phyloP scores from a whole-genome alignment of 1,140 invertebrate genomes.

The Aricia agestis region DNA sequence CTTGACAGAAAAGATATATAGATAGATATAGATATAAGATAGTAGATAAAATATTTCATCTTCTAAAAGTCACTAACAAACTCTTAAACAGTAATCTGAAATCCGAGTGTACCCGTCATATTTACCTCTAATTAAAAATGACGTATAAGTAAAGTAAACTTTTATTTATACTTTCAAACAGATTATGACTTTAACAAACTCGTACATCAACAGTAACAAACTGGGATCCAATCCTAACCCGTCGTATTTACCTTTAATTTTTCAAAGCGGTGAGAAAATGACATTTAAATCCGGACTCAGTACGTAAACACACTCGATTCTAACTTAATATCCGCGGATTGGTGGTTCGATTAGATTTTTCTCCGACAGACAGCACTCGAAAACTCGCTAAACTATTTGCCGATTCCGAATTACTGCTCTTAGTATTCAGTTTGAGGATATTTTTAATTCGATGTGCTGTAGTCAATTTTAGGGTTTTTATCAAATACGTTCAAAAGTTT shows the following conservation, averaged over 20 bases:
- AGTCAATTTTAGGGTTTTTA: too few relatives aligned
- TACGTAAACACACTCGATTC: slow-evolving; percentile 27
- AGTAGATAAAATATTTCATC: too few relatives aligned
- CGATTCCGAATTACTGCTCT: slow-evolving; percentile 25
- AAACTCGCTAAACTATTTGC: slow-evolving; percentile 33
- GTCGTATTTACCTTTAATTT: slow-evolving; percentile 10
- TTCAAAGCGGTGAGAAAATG: slow-evolving; percentile 4
- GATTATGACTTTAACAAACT: too few relatives aligned
- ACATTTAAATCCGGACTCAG: slow-evolving; percentile 32
- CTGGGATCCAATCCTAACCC: not conserved
- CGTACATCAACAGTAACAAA: not conserved
- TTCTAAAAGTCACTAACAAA: too few relatives aligned
- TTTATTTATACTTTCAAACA: too few relatives aligned
- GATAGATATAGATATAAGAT: too few relatives aligned
- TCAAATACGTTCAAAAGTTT: too few relatives aligned
- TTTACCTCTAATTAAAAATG: too few relatives aligned
- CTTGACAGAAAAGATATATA: too few relatives aligned
- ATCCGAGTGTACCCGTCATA: too few relatives aligned
- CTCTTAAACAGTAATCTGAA: too few relatives aligned
- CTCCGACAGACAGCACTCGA: slow-evolving; percentile 32
- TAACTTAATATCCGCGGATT: slow-evolving; percentile 27
- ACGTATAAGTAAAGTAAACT: too few relatives aligned
- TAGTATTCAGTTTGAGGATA: slow-evolving; percentile 16
- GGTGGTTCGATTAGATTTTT: slow-evolving; percentile 32
- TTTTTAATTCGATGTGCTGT: not conserved